Evolutionary conservation across 53 echinoderm and acorn worm genomes (phyloP).

Genomic region (Paracentrotus lividus): DNA sequence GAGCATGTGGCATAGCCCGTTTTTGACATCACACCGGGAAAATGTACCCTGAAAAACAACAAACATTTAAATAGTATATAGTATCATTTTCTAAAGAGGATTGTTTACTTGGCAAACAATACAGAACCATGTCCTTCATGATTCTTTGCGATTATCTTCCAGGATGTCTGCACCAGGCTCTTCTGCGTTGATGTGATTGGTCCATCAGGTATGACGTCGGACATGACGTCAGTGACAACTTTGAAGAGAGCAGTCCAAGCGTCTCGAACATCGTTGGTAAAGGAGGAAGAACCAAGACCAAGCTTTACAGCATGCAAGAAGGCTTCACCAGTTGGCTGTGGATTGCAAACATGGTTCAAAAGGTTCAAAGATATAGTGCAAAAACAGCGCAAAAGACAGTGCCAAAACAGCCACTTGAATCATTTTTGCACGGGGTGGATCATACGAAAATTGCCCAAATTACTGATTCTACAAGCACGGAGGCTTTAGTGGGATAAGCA

Average conservation of each 20-base stretch:
- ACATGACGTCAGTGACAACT: constrained; percentile 39
- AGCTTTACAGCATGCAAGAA: constrained; percentile 56
- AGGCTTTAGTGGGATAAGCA: no score
- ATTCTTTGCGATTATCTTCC: constrained; percentile 50
- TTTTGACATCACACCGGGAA: no score
- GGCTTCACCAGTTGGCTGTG: constrained; percentile 68
- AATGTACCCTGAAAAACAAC: no score
- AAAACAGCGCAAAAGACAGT: no score
- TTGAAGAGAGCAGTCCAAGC: constrained; percentile 53
- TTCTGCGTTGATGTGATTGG: constrained; percentile 51
- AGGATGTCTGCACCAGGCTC: constrained; percentile 55
- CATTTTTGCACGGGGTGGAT: no score
- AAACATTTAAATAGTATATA: no score
- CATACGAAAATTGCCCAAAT: no score
- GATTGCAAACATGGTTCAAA: not conserved
- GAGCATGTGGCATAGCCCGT: no score
- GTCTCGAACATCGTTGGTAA: constrained; percentile 57
- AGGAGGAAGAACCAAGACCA: constrained; percentile 49
- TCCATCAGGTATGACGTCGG: constrained; percentile 52
- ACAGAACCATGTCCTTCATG: constrained; percentile 38
- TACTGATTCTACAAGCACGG: no score
- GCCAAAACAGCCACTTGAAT: no score
- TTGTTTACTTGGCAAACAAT: constrained; percentile 63
- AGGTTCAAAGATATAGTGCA: no score
- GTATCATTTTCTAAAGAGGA: not conserved